Base-by-base conservation (phyloP, 1,140 invertebrate genomes). In the Penaeus indicus region DNA sequence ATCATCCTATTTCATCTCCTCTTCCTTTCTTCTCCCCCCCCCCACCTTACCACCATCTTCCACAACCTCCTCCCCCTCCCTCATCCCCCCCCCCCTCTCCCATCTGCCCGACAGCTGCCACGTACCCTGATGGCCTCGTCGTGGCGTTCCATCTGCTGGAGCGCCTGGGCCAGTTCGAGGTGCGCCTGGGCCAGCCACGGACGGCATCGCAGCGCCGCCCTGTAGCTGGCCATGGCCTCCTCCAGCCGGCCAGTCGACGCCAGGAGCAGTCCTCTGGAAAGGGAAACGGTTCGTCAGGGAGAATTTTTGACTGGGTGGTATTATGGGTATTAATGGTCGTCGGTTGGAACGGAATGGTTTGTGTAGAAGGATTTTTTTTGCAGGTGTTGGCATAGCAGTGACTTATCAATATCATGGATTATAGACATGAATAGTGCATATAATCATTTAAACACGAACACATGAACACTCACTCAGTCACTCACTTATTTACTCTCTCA, bases 221-320 rank as follows among this genome's bases (percentile, higher is more conserved):
- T 83, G 91, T 94, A 94, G 87, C 92, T 93, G 38, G 82, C 62
- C 90, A 94, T 93, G 11, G 94, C 94, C 88, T 94, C 93, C 64
- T 90, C 72, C 16, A 93, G 91, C 90, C 94, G 94, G 11, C 92
- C 92, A 90, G 94, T 94, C 10, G 93, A 92, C 91, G 94, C 94
- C n/a, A 94, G 91, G 92, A 94, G 85, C 47, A 91, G 85, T 22
- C 90, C 90, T 7, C 90, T 91, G 87, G 21, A 78, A 32, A 21
- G 3, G 54, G 18, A n/a, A 38, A 25, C 63, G n/a, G 19, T 5
- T 75, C 11, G 69, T 75, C 11, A 42, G 3, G 16, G 79, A 61
- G n/a, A 38, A 60, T 69, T 21, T 25, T 60, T 32, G 18, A 4
- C 67, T 69, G 67, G 38, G 83, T 18, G 16, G 32, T 63, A 42